These are phyloP conservation scores for Geotrypetes seraphini DNA, from an alignment of 2,797 vertebrate genomes.

Conservation along the genomic window DNA sequence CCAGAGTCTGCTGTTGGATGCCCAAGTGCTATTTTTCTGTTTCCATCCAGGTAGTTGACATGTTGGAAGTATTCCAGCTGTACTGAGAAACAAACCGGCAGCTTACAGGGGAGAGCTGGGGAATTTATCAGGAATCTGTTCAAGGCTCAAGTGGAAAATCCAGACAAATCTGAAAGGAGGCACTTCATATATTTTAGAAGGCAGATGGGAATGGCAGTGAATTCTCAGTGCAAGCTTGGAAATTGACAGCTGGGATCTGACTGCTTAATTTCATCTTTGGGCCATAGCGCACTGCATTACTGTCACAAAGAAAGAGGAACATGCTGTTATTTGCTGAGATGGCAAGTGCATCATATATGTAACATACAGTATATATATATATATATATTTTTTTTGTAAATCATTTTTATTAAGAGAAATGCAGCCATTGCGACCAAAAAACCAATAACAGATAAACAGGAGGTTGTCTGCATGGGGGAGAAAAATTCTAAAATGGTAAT, in stretches of 20 bases:
- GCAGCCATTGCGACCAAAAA: no score
- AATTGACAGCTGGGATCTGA: neutral
- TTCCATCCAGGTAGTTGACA: slow-evolving; percentile 21
- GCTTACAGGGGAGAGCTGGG: slow-evolving; percentile 1
- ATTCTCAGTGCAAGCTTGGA: slow-evolving; percentile 1
- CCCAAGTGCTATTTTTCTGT: slow-evolving; percentile 24
- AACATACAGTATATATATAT: no score
- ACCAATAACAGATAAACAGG: no score
- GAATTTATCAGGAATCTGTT: slow-evolving; percentile 16
- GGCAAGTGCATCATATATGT: no score
- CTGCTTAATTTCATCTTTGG: no score
- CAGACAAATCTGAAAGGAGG: slow-evolving; percentile 9
- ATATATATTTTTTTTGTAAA: no score
- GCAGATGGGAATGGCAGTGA: slow-evolving; percentile 6
- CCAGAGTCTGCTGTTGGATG: slow-evolving; percentile 26
- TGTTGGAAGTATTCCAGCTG: slow-evolving; percentile 12
- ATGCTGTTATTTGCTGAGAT: no score
- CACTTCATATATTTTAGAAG: slow-evolving; percentile 10
- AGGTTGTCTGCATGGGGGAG: no score
- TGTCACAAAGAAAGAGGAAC: no score
- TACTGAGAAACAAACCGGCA: slow-evolving; percentile 15
- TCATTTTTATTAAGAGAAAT: no score
- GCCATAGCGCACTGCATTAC: no score
- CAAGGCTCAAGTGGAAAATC: slow-evolving; percentile 5
- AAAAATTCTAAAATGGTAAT: no score